phyloP scores from a whole-genome alignment of 2,888 invertebrate genomes.

The Ormyrus nitidulus region DNA sequence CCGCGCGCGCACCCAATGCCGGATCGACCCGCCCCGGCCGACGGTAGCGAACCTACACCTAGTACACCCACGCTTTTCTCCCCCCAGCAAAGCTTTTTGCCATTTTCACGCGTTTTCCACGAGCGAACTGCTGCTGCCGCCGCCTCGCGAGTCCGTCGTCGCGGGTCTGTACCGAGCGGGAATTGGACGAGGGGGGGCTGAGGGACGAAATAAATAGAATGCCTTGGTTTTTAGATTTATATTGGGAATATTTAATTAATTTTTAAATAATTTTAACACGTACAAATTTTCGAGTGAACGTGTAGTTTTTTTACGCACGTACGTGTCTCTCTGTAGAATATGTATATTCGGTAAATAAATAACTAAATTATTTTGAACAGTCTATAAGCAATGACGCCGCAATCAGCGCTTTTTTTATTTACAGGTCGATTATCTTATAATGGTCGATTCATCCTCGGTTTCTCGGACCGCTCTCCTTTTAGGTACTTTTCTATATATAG shows the following conservation, averaged over 20 bases:
- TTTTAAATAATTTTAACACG: conserved; percentile 72
- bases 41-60: neutral
- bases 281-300: conserved; percentile 63
- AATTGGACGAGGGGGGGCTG: too few relatives aligned
- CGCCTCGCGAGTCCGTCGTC: too few relatives aligned
- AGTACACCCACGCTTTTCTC: conserved; percentile 57
- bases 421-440: conserved; percentile 58
- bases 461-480: conserved; percentile 23
- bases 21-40: conserved; percentile 69
- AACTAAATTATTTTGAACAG: conserved; percentile 75
- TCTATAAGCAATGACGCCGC: conserved; percentile 71
- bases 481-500: conserved; percentile 54
- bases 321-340: conserved; percentile 59
- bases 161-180: too few relatives aligned
- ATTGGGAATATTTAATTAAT: conserved; percentile 73
- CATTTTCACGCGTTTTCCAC: neutral
- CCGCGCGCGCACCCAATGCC: conserved; percentile 54
- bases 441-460: conserved; percentile 27
- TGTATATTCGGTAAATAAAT: conserved; percentile 72
- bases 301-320: conserved; percentile 51
- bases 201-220: conserved; percentile 7
- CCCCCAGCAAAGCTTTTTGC: neutral
- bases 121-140: conserved; percentile 12
- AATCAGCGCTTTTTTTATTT: conserved; percentile 61
- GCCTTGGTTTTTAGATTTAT: conserved; percentile 58